These are phyloP conservation scores for Clanis bilineata DNA, from an alignment of 2,888 invertebrate species.

Conservation along the genomic window DNA sequence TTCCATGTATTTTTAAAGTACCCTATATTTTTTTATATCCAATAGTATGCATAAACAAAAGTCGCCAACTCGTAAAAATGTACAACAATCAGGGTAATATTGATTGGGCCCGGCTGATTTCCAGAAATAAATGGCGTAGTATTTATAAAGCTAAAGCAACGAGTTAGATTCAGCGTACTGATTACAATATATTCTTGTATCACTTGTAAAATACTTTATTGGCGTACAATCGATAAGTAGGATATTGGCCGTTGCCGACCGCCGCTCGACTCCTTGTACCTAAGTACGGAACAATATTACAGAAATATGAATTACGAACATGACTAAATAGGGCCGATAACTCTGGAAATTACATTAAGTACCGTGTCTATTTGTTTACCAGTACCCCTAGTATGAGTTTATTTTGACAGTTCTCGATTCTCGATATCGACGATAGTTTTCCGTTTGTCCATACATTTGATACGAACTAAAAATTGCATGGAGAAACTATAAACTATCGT, in stretches of 20 bases:
- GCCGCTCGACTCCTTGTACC: slow-evolving; percentile 1
- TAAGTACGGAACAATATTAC: neutral
- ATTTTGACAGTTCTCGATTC: too few relatives aligned
- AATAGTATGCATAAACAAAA: too few relatives aligned
- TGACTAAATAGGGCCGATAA: neutral
- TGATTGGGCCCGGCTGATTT: slow-evolving; percentile 73
- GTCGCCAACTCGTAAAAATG: slow-evolving; percentile 1
- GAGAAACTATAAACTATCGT: too few relatives aligned
- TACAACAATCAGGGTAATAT: slow-evolving; percentile 42
- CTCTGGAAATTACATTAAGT: neutral
- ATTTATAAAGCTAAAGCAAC: slow-evolving; percentile 78
- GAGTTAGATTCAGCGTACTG: slow-evolving; percentile 64
- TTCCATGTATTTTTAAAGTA: too few relatives aligned
- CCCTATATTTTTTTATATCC: too few relatives aligned
- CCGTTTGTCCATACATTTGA: too few relatives aligned
- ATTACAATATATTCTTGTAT: slow-evolving; percentile 76
- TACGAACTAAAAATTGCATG: too few relatives aligned
- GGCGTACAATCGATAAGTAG: slow-evolving; percentile 47
- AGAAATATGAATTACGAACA: slow-evolving; percentile 1
- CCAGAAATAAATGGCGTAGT: slow-evolving; percentile 80
- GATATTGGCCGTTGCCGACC: slow-evolving; percentile 39
- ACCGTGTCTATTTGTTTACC: neutral
- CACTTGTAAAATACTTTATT: slow-evolving; percentile 82
- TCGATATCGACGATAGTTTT: too few relatives aligned
- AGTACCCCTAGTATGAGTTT: neutral